Percentiles rank a stretch among this genome's conserved stretches.
Evolutionary conservation across 2,797 vertebrate genomes (phyloP).

Genomic region (Balearica regulorum): DNA sequence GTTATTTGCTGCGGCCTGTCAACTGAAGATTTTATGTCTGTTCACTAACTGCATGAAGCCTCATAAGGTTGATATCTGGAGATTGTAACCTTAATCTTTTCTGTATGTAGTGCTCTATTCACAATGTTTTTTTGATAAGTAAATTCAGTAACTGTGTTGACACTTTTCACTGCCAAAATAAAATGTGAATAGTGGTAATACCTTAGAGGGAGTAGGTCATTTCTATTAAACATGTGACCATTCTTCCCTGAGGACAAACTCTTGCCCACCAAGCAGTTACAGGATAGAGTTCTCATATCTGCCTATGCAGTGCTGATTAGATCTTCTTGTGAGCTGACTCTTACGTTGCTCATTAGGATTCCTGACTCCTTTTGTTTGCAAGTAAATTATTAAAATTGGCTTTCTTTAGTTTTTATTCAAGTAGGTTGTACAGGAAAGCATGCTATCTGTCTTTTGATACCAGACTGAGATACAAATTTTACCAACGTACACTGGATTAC

Average conservation of each 20-base stretch:
- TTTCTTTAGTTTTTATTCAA: background rate
- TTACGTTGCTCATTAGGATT: background rate
- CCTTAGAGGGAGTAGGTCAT: background rate
- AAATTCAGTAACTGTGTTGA: background rate
- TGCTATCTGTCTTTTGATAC: background rate
- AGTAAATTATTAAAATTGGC: background rate
- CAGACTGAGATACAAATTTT: background rate
- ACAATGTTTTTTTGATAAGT: slow-evolving; percentile 5
- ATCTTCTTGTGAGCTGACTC: background rate
- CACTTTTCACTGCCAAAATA: background rate
- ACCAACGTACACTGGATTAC: background rate
- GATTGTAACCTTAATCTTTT: slow-evolving; percentile 36
- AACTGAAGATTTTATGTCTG: background rate
- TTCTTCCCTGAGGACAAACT: background rate
- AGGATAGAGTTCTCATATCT: background rate
- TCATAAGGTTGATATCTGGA: slow-evolving; percentile 3
- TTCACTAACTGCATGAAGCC: slow-evolving; percentile 45
- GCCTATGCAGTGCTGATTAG: background rate
- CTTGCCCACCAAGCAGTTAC: background rate
- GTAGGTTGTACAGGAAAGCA: background rate
- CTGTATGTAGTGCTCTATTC: slow-evolving; percentile 24
- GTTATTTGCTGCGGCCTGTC: slow-evolving; percentile 50
- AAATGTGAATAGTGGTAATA: background rate
- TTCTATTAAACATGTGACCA: background rate
- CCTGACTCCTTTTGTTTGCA: background rate